Base-by-base conservation (phyloP, 2,797 vertebrate genomes). In the Chelon auratus region DNA sequence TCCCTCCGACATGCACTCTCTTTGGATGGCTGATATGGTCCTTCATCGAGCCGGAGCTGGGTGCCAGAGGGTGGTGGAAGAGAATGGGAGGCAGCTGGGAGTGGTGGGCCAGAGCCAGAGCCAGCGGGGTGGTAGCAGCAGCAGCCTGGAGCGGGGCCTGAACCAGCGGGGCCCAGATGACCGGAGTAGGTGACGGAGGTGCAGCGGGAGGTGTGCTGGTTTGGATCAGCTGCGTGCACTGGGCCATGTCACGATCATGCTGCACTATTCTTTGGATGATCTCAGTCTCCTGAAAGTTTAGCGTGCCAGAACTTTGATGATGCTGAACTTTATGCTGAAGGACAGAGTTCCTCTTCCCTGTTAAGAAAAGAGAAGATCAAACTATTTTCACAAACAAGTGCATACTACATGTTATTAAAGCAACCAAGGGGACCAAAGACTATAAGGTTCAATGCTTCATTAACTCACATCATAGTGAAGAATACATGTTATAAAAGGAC, bases 211-310 rank as follows among this genome's bases (percentile, higher is more conserved):
- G 80, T 0, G 91, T 80, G 0, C 93, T 93, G 0, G 94, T 94
- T 88, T 97, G 96, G 68, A 95, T 93, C 0, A 96, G 95, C 85
- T 96, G 96, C 0, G 97, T 96, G 2, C 96, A 96, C 55, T 97
- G 96, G 8, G 98, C 97, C 98, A 99, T 99, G 92, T 99, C 97
- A 0, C 98, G 94, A 92, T 99, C 98, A 0, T 99, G 98, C 86
- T 98, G 97, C 81, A 99, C 98, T 2, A 99, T 99, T 94, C 97
- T 97, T 94, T 99, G 98, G 93, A 99, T 99, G 87, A 99, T 99
- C 93, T 98, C 97, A 0, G 93, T 98, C 92, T 99, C 98, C 54
- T 97, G 97, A 87, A 96, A 95, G 95, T 99, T 97, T 78, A 98
- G 95, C 61, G 95, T 95, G 9, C 98, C 97, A 0, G 97, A 97